Evolutionary conservation across 2,113 vertebrate species (phyloP).

Genomic region (Sterrhoptilus dennistouni): DNA sequence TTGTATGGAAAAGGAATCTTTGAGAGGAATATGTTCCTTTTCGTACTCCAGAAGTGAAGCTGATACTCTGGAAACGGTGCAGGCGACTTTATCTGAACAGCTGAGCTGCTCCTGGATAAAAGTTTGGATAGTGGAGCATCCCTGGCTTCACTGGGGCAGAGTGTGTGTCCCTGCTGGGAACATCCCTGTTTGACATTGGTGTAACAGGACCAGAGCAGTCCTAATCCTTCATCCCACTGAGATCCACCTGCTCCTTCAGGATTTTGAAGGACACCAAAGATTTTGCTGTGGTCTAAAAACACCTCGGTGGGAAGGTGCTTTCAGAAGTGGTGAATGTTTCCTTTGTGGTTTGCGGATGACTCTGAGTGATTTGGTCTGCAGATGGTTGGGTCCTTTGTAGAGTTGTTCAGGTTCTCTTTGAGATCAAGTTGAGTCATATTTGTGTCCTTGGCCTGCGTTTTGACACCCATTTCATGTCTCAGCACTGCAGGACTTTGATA

Average conservation of each 20-base stretch:
- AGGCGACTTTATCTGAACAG: not conserved
- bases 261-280: not conserved
- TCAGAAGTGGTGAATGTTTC: slow-evolving; percentile 13
- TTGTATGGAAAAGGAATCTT: not conserved
- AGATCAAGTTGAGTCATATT: not conserved
- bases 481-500: not conserved
- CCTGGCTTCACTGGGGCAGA: not conserved
- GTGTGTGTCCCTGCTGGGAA: not conserved
- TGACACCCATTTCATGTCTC: not conserved
- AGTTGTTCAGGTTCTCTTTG: not conserved
- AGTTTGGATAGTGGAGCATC: not conserved
- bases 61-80: rapidly evolving
- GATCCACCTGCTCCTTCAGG: not conserved
- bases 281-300: not conserved
- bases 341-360: slow-evolving; percentile 17
- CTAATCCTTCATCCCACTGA: not conserved
- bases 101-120: not conserved
- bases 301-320: not conserved
- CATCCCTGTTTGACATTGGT: not conserved
- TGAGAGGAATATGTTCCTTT: not conserved
- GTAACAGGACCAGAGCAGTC: not conserved
- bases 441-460: not conserved
- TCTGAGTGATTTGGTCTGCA: not conserved
- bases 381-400: not conserved
- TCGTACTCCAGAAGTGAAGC: not conserved